Conservation (phyloP, 2,888 invertebrate genomes). For the Drosophila nr. fundita region DNA sequence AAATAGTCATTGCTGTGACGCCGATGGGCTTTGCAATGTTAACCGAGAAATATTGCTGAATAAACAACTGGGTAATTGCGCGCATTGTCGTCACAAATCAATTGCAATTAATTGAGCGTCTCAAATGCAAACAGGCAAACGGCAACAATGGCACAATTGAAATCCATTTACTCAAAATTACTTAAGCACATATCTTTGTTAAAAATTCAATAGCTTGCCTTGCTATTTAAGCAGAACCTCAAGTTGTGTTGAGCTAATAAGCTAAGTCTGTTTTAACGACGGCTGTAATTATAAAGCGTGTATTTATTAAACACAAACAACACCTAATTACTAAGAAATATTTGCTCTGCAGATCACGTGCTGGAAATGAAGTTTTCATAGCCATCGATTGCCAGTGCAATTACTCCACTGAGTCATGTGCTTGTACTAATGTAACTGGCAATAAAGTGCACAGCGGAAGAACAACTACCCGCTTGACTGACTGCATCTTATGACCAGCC, state of each 20-base stretch:
- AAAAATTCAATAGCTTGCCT: neutral
- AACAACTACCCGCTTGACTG: conserved; percentile 41
- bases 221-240: neutral
- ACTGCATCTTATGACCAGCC: conserved; percentile 68
- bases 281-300: neutral
- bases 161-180: conserved; percentile 1
- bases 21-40: conserved; percentile 10
- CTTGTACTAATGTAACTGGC: conserved; percentile 66
- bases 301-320: neutral
- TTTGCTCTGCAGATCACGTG: neutral
- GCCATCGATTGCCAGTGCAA: conserved; percentile 12
- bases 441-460: conserved; percentile 60
- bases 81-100: conserved; percentile 64
- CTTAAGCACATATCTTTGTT: neutral
- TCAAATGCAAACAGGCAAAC: conserved; percentile 3
- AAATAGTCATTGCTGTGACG: conserved; percentile 23
- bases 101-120: conserved; percentile 53
- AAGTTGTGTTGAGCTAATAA: neutral
- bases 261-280: neutral
- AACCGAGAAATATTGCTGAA: conserved; percentile 37
- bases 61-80: conserved; percentile 45
- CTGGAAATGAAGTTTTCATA: conserved; percentile 1
- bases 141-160: conserved; percentile 1
- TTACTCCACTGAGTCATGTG: conserved; percentile 16
- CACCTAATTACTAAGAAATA: neutral